Evolutionary conservation across 2,888 invertebrate species (phyloP).

Genomic region (Sinopyrophorus schimmeli): DNA sequence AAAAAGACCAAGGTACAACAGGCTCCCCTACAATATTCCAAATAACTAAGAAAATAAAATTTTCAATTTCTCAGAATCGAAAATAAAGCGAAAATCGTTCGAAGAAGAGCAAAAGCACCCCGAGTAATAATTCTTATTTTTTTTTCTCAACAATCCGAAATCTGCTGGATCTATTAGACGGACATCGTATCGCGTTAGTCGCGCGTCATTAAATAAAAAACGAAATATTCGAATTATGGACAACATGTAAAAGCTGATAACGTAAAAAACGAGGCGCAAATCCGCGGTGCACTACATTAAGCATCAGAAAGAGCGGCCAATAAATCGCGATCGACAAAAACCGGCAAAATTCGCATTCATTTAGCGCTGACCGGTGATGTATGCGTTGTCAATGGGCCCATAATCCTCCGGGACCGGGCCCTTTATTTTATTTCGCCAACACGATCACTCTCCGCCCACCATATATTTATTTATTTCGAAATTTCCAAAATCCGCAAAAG

Average conservation of each 20-base stretch:
- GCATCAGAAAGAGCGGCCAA: slow-evolving; percentile 36
- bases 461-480: slow-evolving; percentile 8
- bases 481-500: background rate
- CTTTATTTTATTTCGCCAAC: slow-evolving; percentile 10
- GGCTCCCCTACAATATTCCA: no score
- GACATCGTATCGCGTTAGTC: slow-evolving; percentile 22
- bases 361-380: slow-evolving; percentile 36
- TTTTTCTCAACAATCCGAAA: no score
- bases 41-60: no score
- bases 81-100: no score
- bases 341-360: slow-evolving; percentile 35
- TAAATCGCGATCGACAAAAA: slow-evolving; percentile 34
- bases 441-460: slow-evolving; percentile 1
- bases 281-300: slow-evolving; percentile 37
- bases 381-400: slow-evolving; percentile 36
- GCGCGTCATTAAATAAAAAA: slow-evolving; percentile 26
- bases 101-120: no score
- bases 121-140: no score
- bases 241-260: slow-evolving; percentile 19
- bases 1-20: no score
- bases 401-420: slow-evolving; percentile 20
- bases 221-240: slow-evolving; percentile 21
- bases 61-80: no score
- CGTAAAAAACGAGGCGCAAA: slow-evolving; percentile 29
- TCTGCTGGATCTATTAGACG: no score